Evolutionary conservation across 2,888 invertebrate species (phyloP), one percentile per base, ranked within the genome.

Genomic region (Thymelicus sylvestris): DNA sequence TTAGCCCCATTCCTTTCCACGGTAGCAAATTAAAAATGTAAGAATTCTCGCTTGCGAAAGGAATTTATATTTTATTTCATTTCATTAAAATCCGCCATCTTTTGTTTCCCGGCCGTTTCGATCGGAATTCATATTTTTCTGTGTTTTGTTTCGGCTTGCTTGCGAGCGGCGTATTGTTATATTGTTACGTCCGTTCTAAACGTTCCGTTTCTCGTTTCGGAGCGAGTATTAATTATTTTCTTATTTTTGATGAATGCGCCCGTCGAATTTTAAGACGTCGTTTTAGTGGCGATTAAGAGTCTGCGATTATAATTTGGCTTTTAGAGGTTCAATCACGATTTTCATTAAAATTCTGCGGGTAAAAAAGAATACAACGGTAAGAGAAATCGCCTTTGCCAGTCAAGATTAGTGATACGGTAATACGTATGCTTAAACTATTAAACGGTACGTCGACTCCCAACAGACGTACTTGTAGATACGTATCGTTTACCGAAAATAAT

Each of bases 51-150:
- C 92, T 91, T 87, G 87, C 88, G 86, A 87, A 89, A 89, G 90
- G 91, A 88, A 92, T 92, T 91, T 92, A 93, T 93, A 93, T 93
- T 92, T 92, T 92, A 92, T 93, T 92, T 92, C 90, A 92, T 93
- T 93, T 91, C 91, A 92, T 92, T 92, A 92, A 81, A 93, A 92
- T 92, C 92, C 92, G 85, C 92, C 91, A 93, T 93, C 92, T 92
- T 93, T 92, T 93, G 92, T 92, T 92, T 90, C 90, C 90, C 86
- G 79, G 79, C 86, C 85, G 87, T 86, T 86, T 83, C 90, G 90
- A 93, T 92, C 83, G 93, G 93, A 92, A 93, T 93, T 93, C 93
- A 93, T 93, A 93, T 93, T 93, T 93, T 93, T 92, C 93, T 93
- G 92, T 90, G 92, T 93, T 93, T 91, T 92, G 92, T 93, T 92